phyloP scores from a whole-genome alignment of 2,797 vertebrate genomes.

The Echeneis naucrates region DNA sequence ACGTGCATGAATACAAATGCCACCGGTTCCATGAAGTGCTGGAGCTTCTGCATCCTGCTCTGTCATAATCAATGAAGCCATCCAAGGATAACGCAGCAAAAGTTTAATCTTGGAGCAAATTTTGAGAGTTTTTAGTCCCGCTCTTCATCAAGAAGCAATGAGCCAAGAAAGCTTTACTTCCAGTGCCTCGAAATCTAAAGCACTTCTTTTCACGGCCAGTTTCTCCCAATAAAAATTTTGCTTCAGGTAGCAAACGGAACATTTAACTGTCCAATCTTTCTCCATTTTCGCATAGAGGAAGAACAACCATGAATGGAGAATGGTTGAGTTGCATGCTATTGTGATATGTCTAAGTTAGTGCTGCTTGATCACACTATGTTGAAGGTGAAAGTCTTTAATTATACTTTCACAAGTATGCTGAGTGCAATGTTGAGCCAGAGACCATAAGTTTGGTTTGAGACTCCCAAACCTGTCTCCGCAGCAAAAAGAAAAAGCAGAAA shows the following conservation, averaged over 20 bases:
- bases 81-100: neutral
- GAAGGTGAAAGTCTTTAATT: neutral
- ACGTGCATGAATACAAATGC: neutral
- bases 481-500: slow-evolving; percentile 3
- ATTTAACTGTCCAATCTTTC: neutral
- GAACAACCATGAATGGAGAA: neutral
- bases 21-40: neutral
- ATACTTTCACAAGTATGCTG: neutral
- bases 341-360: neutral
- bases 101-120: neutral
- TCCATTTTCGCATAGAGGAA: too few relatives aligned
- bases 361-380: neutral
- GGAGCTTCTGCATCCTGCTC: neutral
- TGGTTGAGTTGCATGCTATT: neutral
- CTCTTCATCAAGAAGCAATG: too few relatives aligned
- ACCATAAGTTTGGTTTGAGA: neutral
- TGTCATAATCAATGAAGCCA: neutral
- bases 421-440: neutral
- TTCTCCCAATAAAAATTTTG: neutral
- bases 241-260: neutral
- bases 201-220: neutral
- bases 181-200: neutral
- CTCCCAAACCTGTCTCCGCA: neutral
- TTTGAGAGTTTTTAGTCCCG: neutral
- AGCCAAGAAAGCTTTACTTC: neutral